These are phyloP conservation scores for Tholera decimalis DNA, from an alignment of 2,888 invertebrate species.

Conservation along the genomic window DNA sequence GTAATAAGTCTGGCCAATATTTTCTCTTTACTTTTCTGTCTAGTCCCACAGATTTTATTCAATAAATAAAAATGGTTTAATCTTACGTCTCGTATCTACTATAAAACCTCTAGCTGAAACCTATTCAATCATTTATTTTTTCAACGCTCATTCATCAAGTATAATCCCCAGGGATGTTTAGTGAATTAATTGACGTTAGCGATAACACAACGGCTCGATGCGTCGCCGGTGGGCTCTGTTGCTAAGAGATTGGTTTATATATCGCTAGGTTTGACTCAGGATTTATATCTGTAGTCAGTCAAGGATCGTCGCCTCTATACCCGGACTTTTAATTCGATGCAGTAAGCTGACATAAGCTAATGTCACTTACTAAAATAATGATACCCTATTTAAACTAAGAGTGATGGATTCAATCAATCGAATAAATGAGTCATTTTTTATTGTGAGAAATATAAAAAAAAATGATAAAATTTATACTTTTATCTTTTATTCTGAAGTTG, in stretches of 20 bases:
- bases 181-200: constrained; percentile 13
- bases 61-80: not conserved
- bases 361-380: too few species aligned
- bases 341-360: too few species aligned
- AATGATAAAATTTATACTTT: too few species aligned
- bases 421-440: too few species aligned
- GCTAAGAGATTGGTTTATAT: not conserved
- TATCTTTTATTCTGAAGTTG: too few species aligned
- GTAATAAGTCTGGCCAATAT: not conserved
- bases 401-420: too few species aligned
- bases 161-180: not conserved
- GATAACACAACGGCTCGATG: not conserved
- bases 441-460: too few species aligned
- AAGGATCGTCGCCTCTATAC: too few species aligned
- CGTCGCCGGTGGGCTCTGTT: not conserved
- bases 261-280: not conserved
- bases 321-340: too few species aligned
- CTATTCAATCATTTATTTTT: constrained; percentile 15
- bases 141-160: constrained; percentile 17
- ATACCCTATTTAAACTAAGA: too few species aligned
- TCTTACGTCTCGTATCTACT: not conserved
- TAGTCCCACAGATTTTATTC: not conserved
- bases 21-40: not conserved
- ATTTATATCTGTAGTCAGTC: too few species aligned
- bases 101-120: not conserved